A percentile compares a stretch with the other conserved stretches of the same genome.
These are phyloP conservation scores for Rhagoletis zephyria DNA, from an alignment of 1,140 invertebrate genomes.

Conservation along the genomic window DNA sequence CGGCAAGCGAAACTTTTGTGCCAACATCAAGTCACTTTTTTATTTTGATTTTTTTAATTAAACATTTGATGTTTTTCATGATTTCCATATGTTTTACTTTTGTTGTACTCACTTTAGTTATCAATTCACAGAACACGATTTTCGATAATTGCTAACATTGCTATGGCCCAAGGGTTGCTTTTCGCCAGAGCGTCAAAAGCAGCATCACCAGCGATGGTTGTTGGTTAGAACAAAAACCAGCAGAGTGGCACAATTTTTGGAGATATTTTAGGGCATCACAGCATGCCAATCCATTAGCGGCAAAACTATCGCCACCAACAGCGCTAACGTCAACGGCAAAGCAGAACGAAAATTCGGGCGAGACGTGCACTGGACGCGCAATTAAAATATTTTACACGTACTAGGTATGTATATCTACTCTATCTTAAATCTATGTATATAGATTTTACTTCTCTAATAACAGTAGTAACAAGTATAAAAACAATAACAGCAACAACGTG, in stretches of 20 bases:
- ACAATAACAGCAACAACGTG: background rate
- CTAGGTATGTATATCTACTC: background rate
- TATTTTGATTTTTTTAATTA: slow-evolving; percentile 21
- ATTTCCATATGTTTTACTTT: background rate
- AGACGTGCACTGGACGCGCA: background rate
- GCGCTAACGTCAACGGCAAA: background rate
- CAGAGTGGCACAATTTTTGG: background rate
- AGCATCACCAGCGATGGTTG: no score
- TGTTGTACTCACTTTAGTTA: slow-evolving; percentile 1
- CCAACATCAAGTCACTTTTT: background rate
- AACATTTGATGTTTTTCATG: background rate
- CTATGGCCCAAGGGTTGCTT: background rate
- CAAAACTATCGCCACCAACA: background rate
- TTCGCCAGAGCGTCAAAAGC: no score
- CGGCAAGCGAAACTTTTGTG: background rate
- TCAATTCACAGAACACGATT: slow-evolving; percentile 32
- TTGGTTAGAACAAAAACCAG: no score
- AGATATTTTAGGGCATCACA: background rate
- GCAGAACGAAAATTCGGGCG: background rate
- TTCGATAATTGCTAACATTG: slow-evolving; percentile 47
- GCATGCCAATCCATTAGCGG: background rate
- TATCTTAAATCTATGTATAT: background rate
- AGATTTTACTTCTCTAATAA: background rate
- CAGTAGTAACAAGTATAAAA: background rate
- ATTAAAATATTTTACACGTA: slow-evolving; percentile 7